A percentile compares a stretch with the other conserved stretches of the same genome.
Evolutionary conservation across 1,140 invertebrate species (phyloP).

Genomic region (Vanessa tameamea): DNA sequence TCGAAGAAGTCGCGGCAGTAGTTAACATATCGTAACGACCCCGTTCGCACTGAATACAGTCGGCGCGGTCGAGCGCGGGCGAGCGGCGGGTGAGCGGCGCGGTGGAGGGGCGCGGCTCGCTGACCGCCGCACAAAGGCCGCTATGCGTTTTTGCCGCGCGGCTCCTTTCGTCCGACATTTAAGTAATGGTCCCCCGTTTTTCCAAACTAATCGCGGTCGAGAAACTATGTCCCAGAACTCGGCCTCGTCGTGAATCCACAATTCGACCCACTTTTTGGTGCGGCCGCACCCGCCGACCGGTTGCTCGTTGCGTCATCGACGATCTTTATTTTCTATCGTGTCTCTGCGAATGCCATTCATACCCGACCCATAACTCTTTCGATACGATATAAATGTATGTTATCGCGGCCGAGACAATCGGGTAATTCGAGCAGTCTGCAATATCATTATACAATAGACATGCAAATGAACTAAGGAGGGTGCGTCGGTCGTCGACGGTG

Average conservation of each 20-base stretch:
- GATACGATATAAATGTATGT: neutral
- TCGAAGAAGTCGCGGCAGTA: neutral
- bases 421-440: neutral
- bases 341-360: slow-evolving; percentile 26
- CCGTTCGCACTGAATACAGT: slow-evolving; percentile 10
- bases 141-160: slow-evolving; percentile 57
- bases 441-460: neutral
- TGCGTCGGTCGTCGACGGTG: slow-evolving; percentile 1
- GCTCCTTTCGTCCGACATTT: slow-evolving; percentile 56
- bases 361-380: neutral
- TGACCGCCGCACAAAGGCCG: slow-evolving; percentile 39
- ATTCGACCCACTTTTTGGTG: slow-evolving; percentile 52
- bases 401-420: neutral
- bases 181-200: slow-evolving; percentile 63
- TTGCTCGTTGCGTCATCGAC: slow-evolving; percentile 39
- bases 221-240: slow-evolving; percentile 48
- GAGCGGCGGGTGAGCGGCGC: slow-evolving; percentile 10
- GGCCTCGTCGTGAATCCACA: slow-evolving; percentile 35
- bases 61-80: neutral
- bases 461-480: slow-evolving; percentile 40
- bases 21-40: neutral
- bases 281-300: slow-evolving; percentile 32
- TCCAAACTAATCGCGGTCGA: slow-evolving; percentile 57
- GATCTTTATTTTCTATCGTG: slow-evolving; percentile 17
- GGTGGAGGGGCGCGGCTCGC: slow-evolving; percentile 22